phyloP scores from a whole-genome alignment of 2,113 vertebrate genomes.

The Lepus americanus region DNA sequence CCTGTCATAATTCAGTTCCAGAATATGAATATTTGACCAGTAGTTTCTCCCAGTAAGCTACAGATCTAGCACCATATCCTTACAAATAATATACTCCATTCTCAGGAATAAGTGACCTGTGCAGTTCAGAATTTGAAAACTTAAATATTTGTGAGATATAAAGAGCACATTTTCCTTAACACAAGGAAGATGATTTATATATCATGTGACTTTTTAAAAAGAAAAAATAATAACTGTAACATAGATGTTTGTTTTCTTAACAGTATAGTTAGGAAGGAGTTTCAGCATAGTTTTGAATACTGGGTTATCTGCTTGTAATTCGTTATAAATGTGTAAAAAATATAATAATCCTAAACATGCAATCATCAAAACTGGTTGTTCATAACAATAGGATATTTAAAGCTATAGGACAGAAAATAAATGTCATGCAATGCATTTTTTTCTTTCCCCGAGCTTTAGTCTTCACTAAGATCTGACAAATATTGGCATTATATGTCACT shows the following conservation, averaged over 20 bases:
- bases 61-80: not conserved
- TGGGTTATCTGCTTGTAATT: not conserved
- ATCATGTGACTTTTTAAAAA: not conserved
- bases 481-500: constrained; percentile 91
- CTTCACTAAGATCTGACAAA: constrained; percentile 89
- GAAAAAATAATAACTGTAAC: not conserved
- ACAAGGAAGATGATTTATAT: not conserved
- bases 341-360: constrained; percentile 42
- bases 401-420: constrained; percentile 84
- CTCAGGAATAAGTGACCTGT: not conserved
- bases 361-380: constrained; percentile 63
- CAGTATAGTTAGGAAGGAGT: not conserved
- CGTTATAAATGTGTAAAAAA: constrained; percentile 13
- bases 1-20: not conserved
- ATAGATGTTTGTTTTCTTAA: constrained; percentile 38
- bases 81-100: not conserved
- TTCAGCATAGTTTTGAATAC: constrained; percentile 13
- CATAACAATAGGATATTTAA: constrained; percentile 81
- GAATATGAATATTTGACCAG: not conserved
- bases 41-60: not conserved
- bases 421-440: constrained; percentile 84
- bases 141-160: not conserved
- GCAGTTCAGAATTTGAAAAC: not conserved
- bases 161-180: not conserved
- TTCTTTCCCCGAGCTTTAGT: constrained; percentile 82